Evolutionary conservation across 2,113 vertebrate genomes (phyloP).

Genomic region (Manacus vitellinus): DNA sequence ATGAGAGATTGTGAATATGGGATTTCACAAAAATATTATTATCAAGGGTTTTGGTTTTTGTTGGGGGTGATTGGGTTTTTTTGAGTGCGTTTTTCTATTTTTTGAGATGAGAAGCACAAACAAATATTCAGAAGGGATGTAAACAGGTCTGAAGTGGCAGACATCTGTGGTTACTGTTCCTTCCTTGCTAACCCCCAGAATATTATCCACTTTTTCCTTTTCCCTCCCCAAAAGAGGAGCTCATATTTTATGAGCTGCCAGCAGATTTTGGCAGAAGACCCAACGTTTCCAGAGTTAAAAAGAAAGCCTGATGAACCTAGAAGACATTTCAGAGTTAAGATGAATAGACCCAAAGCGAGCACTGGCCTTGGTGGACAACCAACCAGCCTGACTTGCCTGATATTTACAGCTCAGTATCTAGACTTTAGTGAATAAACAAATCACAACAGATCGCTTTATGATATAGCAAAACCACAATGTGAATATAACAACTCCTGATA

Average conservation of each 20-base stretch:
- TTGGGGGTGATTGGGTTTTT: accelerated
- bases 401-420: not conserved
- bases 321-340: not conserved
- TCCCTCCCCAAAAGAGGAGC: not conserved
- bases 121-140: not conserved
- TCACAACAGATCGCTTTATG: not conserved
- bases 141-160: not conserved
- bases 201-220: not conserved
- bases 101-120: not conserved
- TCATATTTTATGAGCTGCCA: not conserved
- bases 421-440: not conserved
- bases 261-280: not conserved
- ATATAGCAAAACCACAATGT: not conserved
- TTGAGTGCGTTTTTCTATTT: accelerated
- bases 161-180: not conserved
- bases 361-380: not conserved
- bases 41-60: not conserved
- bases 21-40: not conserved
- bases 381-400: not conserved
- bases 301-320: not conserved
- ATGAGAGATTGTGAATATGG: not conserved
- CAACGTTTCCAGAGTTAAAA: not conserved
- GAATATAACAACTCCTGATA: not conserved
- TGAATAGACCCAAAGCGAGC: not conserved
- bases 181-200: not conserved